Evolutionary conservation across 2,797 vertebrate genomes (phyloP).

Genomic region (Pogonophryne albipinna): DNA sequence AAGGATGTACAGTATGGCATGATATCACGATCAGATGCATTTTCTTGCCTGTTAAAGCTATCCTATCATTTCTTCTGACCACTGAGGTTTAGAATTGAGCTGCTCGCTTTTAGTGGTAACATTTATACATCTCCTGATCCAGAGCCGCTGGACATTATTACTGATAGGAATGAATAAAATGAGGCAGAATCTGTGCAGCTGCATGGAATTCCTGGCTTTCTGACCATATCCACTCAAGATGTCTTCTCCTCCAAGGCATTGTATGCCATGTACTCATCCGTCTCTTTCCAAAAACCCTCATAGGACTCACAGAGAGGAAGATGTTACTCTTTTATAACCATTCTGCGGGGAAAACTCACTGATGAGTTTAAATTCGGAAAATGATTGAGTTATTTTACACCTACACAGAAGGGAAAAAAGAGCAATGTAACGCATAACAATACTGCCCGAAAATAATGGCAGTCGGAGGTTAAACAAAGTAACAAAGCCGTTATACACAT

Average conservation of each 20-base stretch:
- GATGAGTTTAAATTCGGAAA: slow-evolving; percentile 66
- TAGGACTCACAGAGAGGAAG: slow-evolving; percentile 39
- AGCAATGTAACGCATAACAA: slow-evolving; percentile 67
- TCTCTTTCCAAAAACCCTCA: slow-evolving; percentile 40
- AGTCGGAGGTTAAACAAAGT: slow-evolving; percentile 78
- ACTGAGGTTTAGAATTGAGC: slow-evolving; percentile 28
- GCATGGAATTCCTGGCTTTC: slow-evolving; percentile 47
- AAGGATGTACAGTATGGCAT: slow-evolving; percentile 26
- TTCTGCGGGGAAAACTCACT: slow-evolving; percentile 36
- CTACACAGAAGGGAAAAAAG: slow-evolving; percentile 69
- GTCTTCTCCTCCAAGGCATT: slow-evolving; percentile 37
- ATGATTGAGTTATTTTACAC: slow-evolving; percentile 56
- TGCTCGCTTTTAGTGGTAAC: slow-evolving; percentile 31
- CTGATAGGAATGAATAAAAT: slow-evolving; percentile 53
- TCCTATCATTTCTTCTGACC: slow-evolving; percentile 36
- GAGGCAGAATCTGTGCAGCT: slow-evolving; percentile 44
- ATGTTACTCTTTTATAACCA: slow-evolving; percentile 35
- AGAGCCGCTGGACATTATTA: slow-evolving; percentile 49
- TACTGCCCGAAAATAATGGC: slow-evolving; percentile 73
- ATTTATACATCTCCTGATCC: slow-evolving; percentile 43
- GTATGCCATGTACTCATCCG: slow-evolving; percentile 20
- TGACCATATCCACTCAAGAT: slow-evolving; percentile 49
- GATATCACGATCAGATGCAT: slow-evolving; percentile 43
- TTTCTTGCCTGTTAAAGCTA: slow-evolving; percentile 19
- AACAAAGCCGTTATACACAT: slow-evolving; percentile 76